A percentile compares a stretch with the other conserved stretches of the same genome.
phyloP scores from a whole-genome alignment of 2,113 vertebrate species.

The Salminus brasiliensis region DNA sequence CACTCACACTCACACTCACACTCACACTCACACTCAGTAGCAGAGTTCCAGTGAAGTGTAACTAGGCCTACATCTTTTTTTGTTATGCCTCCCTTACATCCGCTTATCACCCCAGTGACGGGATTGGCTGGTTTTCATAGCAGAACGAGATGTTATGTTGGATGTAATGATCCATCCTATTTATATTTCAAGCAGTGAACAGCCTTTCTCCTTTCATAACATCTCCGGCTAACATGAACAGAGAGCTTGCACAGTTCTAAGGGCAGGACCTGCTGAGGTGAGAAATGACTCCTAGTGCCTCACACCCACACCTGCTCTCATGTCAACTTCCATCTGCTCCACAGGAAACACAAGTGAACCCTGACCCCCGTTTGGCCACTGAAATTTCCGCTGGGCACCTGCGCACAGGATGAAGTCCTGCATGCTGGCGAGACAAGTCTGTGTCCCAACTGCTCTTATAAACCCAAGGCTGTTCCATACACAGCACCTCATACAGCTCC shows the following conservation, averaged over 20 bases:
- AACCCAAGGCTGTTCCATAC: conserved; percentile 1
- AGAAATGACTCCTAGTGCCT: neutral
- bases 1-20: too few species aligned
- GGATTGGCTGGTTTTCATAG: too few species aligned
- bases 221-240: neutral
- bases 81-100: too few species aligned
- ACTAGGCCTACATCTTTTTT: too few species aligned
- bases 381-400: conserved; percentile 19
- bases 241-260: neutral
- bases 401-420: conserved; percentile 19
- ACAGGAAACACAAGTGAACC: conserved; percentile 47
- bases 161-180: neutral
- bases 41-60: too few species aligned
- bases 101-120: too few species aligned
- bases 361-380: conserved; percentile 1
- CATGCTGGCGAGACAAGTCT: neutral
- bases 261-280: neutral
- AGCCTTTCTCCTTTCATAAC: neutral
- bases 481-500: conserved; percentile 6
- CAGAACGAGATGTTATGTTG: neutral
- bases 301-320: conserved; percentile 46
- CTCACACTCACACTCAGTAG: too few species aligned
- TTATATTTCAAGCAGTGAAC: neutral
- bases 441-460: conserved; percentile 32
- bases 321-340: conserved; percentile 63